Percentiles rank a stretch among this genome's conserved stretches.
Conservation (phyloP, 2,888 invertebrate genomes). For the Mechanitis mazaeus region DNA sequence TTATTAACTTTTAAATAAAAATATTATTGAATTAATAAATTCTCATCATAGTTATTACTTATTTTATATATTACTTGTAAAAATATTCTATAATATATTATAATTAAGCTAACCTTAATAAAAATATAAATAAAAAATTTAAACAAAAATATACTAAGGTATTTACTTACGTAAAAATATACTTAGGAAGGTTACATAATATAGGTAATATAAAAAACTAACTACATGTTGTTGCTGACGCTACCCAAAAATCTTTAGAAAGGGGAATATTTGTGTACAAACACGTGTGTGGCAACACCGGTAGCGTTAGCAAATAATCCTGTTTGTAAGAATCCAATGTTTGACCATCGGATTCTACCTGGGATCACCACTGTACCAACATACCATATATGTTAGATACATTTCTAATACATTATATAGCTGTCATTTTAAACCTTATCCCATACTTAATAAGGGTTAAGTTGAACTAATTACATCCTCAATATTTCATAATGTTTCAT, state of each 20-base stretch:
- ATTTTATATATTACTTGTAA: too few relatives aligned
- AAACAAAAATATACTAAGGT: too few relatives aligned
- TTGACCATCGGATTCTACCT: constrained; percentile 43
- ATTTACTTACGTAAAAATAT: too few relatives aligned
- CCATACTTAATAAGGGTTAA: not conserved
- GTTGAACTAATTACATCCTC: not conserved
- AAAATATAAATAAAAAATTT: too few relatives aligned
- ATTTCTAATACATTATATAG: not conserved
- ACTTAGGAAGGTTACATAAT: too few relatives aligned
- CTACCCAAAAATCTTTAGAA: constrained; percentile 55
- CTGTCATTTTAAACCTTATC: constrained; percentile 1
- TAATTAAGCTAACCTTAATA: too few relatives aligned
- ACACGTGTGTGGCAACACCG: constrained; percentile 73
- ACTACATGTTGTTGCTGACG: constrained; percentile 36
- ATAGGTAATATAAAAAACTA: too few relatives aligned
- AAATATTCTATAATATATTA: too few relatives aligned
- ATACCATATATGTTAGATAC: not conserved
- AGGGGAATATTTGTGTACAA: constrained; percentile 60
- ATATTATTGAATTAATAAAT: too few relatives aligned
- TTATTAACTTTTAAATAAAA: too few relatives aligned
- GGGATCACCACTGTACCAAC: not conserved
- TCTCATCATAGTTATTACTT: too few relatives aligned
- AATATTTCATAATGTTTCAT: not conserved
- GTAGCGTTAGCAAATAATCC: constrained; percentile 68
- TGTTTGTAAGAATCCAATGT: constrained; percentile 64